These are phyloP conservation scores for Diarsia brunnea DNA, from an alignment of 2,888 invertebrate genomes.

Conservation along the genomic window DNA sequence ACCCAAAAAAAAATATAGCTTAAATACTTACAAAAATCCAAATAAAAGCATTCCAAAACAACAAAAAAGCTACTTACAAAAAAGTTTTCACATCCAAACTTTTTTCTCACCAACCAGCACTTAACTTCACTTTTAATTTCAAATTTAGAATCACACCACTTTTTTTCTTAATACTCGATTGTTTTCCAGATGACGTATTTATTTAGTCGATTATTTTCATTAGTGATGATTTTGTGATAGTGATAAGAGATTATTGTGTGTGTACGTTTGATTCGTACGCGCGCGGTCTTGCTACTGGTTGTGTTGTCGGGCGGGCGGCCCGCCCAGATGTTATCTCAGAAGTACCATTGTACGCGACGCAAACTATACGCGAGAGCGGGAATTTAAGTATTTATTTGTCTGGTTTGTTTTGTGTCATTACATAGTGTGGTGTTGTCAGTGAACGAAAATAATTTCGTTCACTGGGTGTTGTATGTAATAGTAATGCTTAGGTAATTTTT, in stretches of 20 bases:
- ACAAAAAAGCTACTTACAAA: conserved; percentile 70
- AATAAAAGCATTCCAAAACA: conserved; percentile 29
- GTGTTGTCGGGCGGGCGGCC: conserved; percentile 78
- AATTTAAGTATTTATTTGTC: not conserved
- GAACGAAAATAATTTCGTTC: too few species aligned
- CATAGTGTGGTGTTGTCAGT: too few species aligned
- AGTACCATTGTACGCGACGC: conserved; percentile 49
- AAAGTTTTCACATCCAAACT: conserved; percentile 75
- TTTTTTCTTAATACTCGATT: conserved; percentile 26
- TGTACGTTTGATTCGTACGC: conserved; percentile 77
- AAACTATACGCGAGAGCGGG: conserved; percentile 46
- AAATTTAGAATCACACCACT: conserved; percentile 46
- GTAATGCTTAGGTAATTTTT: not conserved
- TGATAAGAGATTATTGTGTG: conserved; percentile 48
- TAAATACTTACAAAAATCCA: conserved; percentile 14
- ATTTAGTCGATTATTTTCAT: conserved; percentile 50
- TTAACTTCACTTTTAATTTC: conserved; percentile 68
- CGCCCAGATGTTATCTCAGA: conserved; percentile 86
- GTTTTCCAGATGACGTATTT: conserved; percentile 19
- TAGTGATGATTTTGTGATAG: conserved; percentile 53
- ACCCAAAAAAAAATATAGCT: not conserved
- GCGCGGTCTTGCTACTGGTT: conserved; percentile 81
- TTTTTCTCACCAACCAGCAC: conserved; percentile 65
- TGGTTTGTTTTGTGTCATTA: not conserved
- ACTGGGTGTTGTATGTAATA: not conserved